These are phyloP conservation scores for Scaptodrosophila lebanonensis DNA, from an alignment of 1,140 invertebrate genomes.

Conservation along the genomic window DNA sequence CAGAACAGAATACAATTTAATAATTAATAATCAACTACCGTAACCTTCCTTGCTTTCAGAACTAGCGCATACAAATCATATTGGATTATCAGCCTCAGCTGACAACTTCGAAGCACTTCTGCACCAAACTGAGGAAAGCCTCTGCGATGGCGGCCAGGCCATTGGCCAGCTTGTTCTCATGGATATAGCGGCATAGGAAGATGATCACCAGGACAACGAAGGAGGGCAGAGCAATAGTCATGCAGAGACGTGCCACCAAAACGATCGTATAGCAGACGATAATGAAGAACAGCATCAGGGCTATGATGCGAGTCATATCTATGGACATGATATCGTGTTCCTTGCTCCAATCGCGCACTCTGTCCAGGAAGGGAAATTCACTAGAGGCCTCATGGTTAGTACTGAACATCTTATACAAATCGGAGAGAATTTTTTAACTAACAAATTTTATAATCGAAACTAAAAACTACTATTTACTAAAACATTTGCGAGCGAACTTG, in stretches of 20 bases:
- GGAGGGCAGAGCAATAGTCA: slow-evolving; percentile 15
- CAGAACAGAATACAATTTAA: too few relatives aligned
- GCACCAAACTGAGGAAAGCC: not conserved
- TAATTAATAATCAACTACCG: too few relatives aligned
- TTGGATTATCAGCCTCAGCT: too few relatives aligned
- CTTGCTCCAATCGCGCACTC: slow-evolving; percentile 14
- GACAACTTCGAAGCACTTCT: too few relatives aligned
- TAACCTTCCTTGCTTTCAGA: too few relatives aligned
- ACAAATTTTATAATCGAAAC: too few relatives aligned
- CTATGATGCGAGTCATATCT: slow-evolving; percentile 19
- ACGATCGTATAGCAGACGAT: slow-evolving; percentile 7
- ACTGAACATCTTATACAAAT: too few relatives aligned
- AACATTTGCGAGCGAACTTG: too few relatives aligned
- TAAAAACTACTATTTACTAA: too few relatives aligned
- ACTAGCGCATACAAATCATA: too few relatives aligned
- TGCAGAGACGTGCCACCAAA: slow-evolving; percentile 11
- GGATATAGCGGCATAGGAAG: slow-evolving; percentile 8
- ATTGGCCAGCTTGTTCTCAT: not conserved
- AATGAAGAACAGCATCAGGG: slow-evolving; percentile 3
- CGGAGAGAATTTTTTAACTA: too few relatives aligned
- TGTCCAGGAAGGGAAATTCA: not conserved
- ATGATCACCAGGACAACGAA: slow-evolving; percentile 8
- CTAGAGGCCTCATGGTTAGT: too few relatives aligned
- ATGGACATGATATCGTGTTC: not conserved
- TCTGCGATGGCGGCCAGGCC: slow-evolving; percentile 3